phyloP scores from a whole-genome alignment of 1,140 invertebrate genomes.

The Daktulosphaira vitifoliae region DNA sequence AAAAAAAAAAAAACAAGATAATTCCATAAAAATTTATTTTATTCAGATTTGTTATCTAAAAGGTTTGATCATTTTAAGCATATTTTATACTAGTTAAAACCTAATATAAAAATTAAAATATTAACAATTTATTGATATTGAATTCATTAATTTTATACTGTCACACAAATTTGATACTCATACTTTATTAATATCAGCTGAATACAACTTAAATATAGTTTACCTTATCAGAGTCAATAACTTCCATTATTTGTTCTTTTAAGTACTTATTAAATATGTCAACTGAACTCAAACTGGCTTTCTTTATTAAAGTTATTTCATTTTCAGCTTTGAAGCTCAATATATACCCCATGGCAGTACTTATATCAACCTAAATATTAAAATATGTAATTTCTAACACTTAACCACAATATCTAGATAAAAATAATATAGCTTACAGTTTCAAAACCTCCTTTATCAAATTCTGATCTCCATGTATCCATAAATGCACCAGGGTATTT shows the following conservation, averaged over 20 bases:
- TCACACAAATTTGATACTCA: too few species aligned
- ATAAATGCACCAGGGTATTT: slow-evolving; percentile 88
- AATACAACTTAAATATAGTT: slow-evolving; percentile 32
- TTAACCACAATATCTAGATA: slow-evolving; percentile 7
- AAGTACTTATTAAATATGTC: slow-evolving; percentile 95
- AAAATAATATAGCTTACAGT: slow-evolving; percentile 47
- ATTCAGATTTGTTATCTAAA: too few species aligned
- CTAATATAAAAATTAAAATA: too few species aligned
- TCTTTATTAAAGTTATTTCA: slow-evolving; percentile 87
- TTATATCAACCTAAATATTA: slow-evolving; percentile 66
- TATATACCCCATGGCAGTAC: slow-evolving; percentile 69
- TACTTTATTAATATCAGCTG: neutral
- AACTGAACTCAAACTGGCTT: slow-evolving; percentile 83
- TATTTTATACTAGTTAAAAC: too few species aligned
- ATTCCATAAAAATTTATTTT: too few species aligned
- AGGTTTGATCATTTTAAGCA: too few species aligned
- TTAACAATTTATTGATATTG: too few species aligned
- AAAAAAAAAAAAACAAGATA: too few species aligned
- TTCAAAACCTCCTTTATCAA: slow-evolving; percentile 71
- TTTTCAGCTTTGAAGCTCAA: slow-evolving; percentile 93
- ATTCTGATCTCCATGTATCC: slow-evolving; percentile 73
- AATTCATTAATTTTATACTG: too few species aligned
- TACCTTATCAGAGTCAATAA: slow-evolving; percentile 94
- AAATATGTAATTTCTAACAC: neutral
- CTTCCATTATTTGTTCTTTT: slow-evolving; percentile 96